phyloP scores from a whole-genome alignment of 2,797 vertebrate species.

The Allobates femoralis region DNA sequence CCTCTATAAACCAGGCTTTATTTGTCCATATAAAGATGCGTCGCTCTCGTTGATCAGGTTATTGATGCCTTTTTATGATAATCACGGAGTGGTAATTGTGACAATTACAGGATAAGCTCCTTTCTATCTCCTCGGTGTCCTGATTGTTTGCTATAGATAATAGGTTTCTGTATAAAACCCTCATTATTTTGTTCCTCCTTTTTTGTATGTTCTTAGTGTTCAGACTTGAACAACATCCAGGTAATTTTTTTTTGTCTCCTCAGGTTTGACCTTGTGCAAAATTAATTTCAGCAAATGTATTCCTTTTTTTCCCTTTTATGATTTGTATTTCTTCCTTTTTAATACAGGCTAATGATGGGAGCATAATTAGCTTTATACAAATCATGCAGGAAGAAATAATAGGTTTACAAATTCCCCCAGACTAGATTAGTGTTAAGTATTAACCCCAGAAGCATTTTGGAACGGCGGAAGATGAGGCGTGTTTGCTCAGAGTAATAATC shows the following conservation, averaged over 20 bases:
- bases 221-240: background rate
- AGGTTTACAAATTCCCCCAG: constrained; percentile 33
- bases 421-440: constrained; percentile 30
- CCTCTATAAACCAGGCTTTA: too few relatives aligned
- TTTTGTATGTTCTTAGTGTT: background rate
- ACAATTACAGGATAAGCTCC: background rate
- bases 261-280: constrained; percentile 2
- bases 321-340: constrained; percentile 24
- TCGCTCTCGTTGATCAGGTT: background rate
- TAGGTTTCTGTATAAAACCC: too few relatives aligned
- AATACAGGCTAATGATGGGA: constrained; percentile 19
- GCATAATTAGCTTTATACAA: constrained; percentile 51
- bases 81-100: background rate
- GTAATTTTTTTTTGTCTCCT: background rate
- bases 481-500: background rate
- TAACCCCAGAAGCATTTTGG: background rate
- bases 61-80: background rate
- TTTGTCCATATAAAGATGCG: background rate
- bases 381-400: constrained; percentile 27
- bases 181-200: constrained; percentile 28
- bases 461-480: background rate
- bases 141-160: background rate
- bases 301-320: constrained; percentile 24
- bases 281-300: constrained; percentile 33
- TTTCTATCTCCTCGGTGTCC: background rate